Evolutionary conservation across 2,113 vertebrate species (phyloP).

Genomic region (Seriola dumerili): DNA sequence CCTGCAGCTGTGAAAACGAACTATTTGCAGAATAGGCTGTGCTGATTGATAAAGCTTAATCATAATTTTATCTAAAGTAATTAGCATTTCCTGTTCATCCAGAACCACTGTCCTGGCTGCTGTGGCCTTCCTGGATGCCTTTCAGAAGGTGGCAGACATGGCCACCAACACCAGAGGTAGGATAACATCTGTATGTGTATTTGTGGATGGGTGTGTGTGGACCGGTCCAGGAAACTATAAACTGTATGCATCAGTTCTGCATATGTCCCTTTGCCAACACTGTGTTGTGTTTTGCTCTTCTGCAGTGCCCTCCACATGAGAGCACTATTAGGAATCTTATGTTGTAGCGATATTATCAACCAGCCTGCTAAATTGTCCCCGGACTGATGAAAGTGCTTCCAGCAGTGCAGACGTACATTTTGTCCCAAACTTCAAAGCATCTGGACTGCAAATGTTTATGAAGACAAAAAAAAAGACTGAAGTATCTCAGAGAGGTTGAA

Average conservation of each 20-base stretch:
- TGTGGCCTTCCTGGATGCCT: conserved; percentile 98
- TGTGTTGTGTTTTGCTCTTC: conserved; percentile 4
- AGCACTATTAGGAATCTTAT: conserved; percentile 10
- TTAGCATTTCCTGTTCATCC: conserved; percentile 2
- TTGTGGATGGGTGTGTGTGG: not conserved
- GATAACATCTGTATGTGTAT: conserved; percentile 36
- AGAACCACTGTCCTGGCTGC: conserved; percentile 97
- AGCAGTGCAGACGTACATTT: conserved; percentile 33
- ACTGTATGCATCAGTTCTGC: conserved; percentile 1
- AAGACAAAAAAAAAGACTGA: not conserved
- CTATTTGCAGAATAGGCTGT: not conserved
- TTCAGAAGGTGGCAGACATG: conserved; percentile 99
- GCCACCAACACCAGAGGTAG: conserved; percentile 98
- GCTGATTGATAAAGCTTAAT: not conserved
- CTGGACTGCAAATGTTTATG: conserved; percentile 21
- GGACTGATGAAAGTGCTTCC: conserved; percentile 56
- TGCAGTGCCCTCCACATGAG: conserved; percentile 6
- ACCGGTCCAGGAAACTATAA: not conserved
- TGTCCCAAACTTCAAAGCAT: conserved; percentile 48
- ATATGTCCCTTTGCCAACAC: not conserved
- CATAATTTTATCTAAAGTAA: not conserved
- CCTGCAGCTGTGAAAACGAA: not conserved
- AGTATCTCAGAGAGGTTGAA: conserved; percentile 11
- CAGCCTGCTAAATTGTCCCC: conserved; percentile 8
- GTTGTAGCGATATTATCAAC: conserved; percentile 50